phyloP scores from a whole-genome alignment of 2,888 invertebrate genomes.

The Andrena dorsata region DNA sequence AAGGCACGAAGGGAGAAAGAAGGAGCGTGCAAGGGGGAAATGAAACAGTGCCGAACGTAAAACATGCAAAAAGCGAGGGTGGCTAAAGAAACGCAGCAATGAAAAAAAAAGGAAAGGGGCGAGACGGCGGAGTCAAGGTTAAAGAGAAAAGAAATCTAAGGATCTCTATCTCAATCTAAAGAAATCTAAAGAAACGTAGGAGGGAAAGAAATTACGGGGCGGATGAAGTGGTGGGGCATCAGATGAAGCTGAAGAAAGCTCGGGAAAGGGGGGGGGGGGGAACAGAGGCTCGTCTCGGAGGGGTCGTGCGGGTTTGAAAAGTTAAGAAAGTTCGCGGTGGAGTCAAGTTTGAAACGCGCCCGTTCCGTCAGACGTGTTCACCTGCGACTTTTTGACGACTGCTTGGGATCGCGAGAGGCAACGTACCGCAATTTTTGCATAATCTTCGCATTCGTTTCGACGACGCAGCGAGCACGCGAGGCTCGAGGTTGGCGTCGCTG shows the following conservation, averaged over 20 bases:
- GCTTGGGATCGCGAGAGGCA: constrained; percentile 19
- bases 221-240: constrained; percentile 3
- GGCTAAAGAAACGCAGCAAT: neutral
- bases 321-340: constrained; percentile 51
- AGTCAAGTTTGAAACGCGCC: constrained; percentile 45
- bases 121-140: neutral
- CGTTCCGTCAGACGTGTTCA: constrained; percentile 35
- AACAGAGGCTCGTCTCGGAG: constrained; percentile 28
- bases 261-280: neutral
- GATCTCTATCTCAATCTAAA: too few species aligned
- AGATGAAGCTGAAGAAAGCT: neutral
- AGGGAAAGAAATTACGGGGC: constrained; percentile 6
- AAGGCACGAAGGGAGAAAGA: neutral
- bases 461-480: constrained; percentile 30
- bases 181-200: neutral
- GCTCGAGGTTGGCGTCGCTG: constrained; percentile 19
- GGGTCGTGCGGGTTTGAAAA: constrained; percentile 43
- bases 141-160: neutral
- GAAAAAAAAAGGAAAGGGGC: neutral
- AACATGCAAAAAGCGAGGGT: neutral
- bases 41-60: neutral
- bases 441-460: constrained; percentile 67
- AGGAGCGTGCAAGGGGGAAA: neutral
- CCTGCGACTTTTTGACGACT: constrained; percentile 13
- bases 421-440: constrained; percentile 62